Percentiles rank a stretch among this genome's conserved stretches.
Evolutionary conservation across 2,113 vertebrate species (phyloP).

Genomic region (Edolisoma coerulescens): DNA sequence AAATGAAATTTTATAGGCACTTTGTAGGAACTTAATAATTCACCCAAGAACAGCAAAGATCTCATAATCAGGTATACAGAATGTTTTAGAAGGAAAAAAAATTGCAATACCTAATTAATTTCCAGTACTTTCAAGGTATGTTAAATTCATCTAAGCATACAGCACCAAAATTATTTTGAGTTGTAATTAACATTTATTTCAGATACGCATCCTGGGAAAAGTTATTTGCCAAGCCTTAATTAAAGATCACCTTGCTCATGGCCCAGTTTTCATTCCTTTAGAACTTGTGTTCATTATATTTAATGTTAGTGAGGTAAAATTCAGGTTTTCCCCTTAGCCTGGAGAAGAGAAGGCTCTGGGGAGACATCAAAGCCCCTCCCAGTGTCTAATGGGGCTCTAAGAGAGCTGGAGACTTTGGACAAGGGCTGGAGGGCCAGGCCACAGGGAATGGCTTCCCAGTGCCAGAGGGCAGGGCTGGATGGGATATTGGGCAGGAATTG

Average conservation of each 20-base stretch:
- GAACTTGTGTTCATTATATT: background rate
- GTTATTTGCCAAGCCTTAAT: background rate
- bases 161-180: background rate
- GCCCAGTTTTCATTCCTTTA: background rate
- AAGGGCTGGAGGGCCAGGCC: accelerated
- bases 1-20: background rate
- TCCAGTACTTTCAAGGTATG: background rate
- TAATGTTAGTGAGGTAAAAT: background rate
- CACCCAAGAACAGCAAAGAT: background rate
- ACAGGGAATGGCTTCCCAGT: background rate
- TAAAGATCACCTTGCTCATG: background rate
- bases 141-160: background rate
- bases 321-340: background rate
- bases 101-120: background rate
- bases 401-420: background rate
- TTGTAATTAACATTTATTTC: background rate
- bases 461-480: background rate
- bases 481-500: background rate
- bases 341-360: background rate
- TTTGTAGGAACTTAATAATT: background rate
- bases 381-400: background rate
- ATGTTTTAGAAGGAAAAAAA: background rate
- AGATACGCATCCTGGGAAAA: background rate
- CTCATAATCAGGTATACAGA: background rate
- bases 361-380: background rate